Evolutionary conservation across 2,888 invertebrate species (phyloP).

Genomic region (Hermaeophaga mercurialis): DNA sequence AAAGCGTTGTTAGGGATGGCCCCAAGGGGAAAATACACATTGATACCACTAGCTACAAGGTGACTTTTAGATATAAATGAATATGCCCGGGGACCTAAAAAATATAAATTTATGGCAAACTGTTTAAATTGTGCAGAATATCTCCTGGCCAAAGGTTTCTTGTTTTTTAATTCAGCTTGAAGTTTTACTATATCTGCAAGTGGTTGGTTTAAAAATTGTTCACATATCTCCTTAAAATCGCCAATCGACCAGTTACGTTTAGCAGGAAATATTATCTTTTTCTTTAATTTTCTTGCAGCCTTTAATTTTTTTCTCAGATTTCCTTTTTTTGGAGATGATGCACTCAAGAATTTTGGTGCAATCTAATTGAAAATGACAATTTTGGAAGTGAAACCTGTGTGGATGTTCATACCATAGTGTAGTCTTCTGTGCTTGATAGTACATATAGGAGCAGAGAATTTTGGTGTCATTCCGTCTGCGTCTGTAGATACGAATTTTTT

Average conservation of each 20-base stretch:
- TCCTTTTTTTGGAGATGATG: not conserved
- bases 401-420: too few relatives aligned
- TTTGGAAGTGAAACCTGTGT: too few relatives aligned
- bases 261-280: not conserved
- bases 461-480: too few relatives aligned
- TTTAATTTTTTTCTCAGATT: not conserved
- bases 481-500: too few relatives aligned
- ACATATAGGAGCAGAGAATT: too few relatives aligned
- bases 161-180: not conserved
- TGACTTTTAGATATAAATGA: not conserved
- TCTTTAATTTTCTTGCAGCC: not conserved
- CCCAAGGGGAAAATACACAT: not conserved
- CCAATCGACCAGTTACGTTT: not conserved
- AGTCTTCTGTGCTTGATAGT: too few relatives aligned
- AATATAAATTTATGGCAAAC: conserved; percentile 5
- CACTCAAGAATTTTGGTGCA: not conserved
- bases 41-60: conserved; percentile 2
- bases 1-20: too few relatives aligned
- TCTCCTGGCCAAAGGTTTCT: not conserved
- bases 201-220: not conserved
- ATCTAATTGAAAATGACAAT: not conserved
- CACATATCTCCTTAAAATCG: not conserved
- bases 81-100: conserved; percentile 2
- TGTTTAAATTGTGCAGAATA: conserved; percentile 7
- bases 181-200: conserved; percentile 5